Evolutionary conservation across 1,140 invertebrate species (phyloP), one percentile per base, ranked within the genome.

Genomic region (Chrysoperla carnea): DNA sequence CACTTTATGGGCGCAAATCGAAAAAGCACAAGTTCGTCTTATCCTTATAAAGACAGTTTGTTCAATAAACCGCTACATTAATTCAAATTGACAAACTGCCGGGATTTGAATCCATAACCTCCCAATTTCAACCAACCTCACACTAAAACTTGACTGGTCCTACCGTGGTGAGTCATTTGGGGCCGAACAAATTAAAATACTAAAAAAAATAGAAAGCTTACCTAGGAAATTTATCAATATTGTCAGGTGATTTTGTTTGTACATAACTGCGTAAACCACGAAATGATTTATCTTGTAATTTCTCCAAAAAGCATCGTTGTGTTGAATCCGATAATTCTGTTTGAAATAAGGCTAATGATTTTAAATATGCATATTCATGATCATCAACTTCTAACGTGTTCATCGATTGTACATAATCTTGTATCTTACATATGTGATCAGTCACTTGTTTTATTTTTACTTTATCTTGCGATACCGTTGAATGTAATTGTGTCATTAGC

Each of bases 341-440:
- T 54, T 76, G 79, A 56, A 91, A 92, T 13, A 95, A 72, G 8
- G 79, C 78, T 33, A 94, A 72, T 6, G 84, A 78, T 55, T 91
- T 82, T n/a, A 95, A 70, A 59, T 89, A 90, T 2, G 89, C 89
- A 63, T 83, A 89, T 61, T 96, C 91, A 42, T 78, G 67, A 41
- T 82, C 73, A 58, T 84, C 77, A 39, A 90, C 70, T 57, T 87
- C 72, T 47, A 90, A 58, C 50, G 75, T 68, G 45, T 78, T 72
- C 66, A 89, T 73, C 40, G 71, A 71, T 49, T 69, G 73, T n/a
- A 89, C 72, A 59, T 85, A 86, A 55, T 84, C 81, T 62, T 89
- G 83, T 40, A 93, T 63, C 50, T 80, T 76, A 38, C 78, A 76
- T 59, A 88, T 84, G 51, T 89, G 81, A 50, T 87, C 82, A 29